Conservation (phyloP, 2,113 vertebrate species). For the Aplodontia rufa region DNA sequence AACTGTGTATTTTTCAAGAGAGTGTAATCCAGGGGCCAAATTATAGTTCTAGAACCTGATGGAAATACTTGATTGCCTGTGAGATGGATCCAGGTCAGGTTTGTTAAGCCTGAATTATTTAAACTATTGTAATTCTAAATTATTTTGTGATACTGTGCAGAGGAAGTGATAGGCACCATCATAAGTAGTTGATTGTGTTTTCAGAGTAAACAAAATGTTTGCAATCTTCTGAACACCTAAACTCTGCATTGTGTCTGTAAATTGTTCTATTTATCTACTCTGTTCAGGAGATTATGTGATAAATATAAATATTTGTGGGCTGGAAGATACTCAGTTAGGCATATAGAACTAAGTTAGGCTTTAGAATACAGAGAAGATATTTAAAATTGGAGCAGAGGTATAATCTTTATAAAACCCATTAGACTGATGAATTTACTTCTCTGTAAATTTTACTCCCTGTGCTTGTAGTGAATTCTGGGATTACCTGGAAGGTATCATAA, state of each 20-base stretch:
- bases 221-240: neutral
- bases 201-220: constrained; percentile 4
- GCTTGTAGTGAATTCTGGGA: neutral
- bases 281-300: neutral
- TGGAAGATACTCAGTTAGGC: neutral
- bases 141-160: neutral
- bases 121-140: constrained; percentile 21
- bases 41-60: neutral
- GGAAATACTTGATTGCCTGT: neutral
- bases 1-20: neutral
- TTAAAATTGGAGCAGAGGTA: neutral
- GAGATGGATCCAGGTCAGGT: neutral
- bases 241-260: constrained; percentile 1
- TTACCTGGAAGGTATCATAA: neutral
- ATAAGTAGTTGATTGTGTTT: neutral
- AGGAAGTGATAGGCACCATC: neutral
- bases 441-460: neutral
- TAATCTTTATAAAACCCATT: neutral
- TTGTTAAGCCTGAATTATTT: neutral
- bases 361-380: neutral
- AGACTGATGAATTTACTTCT: neutral
- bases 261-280: neutral
- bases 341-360: neutral
- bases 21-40: neutral
- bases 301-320: neutral